Conservation (phyloP, 53 echinoderm and acorn worm genomes). For the Antedon mediterranea region DNA sequence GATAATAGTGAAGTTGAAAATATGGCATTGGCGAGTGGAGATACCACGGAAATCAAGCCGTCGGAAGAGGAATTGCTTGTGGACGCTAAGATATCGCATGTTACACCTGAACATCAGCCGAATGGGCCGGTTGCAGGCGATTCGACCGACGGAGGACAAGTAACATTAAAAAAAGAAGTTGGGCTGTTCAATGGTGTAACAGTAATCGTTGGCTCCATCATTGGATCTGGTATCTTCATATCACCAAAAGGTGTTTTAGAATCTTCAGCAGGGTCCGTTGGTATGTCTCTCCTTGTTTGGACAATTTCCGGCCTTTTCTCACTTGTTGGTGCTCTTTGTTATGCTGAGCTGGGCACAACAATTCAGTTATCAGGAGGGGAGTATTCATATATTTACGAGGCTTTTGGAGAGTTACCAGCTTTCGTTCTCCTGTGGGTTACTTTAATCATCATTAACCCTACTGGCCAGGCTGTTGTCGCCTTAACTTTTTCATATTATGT, state of each 20-base stretch:
- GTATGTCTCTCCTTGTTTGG: conserved; percentile 78
- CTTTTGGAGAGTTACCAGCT: conserved; percentile 64
- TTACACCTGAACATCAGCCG: not conserved
- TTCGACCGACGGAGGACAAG: conserved; percentile 7
- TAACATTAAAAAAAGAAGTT: conserved; percentile 45
- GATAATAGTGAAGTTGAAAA: not conserved
- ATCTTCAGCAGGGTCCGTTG: conserved; percentile 65
- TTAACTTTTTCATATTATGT: conserved; percentile 78
- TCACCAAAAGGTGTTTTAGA: conserved; percentile 70
- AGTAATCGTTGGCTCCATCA: conserved; percentile 81
- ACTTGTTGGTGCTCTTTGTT: conserved; percentile 78
- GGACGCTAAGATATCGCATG: not conserved
- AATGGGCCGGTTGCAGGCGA: not conserved
- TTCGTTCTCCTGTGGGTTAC: conserved; percentile 85
- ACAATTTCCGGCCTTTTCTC: conserved; percentile 78
- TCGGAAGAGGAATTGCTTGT: not conserved
- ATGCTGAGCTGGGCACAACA: conserved; percentile 85
- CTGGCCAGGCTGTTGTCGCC: conserved; percentile 88
- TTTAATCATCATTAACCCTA: conserved; percentile 82
- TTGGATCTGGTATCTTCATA: conserved; percentile 88
- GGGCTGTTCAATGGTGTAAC: conserved; percentile 67
- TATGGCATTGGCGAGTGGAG: not conserved
- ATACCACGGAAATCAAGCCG: not conserved
- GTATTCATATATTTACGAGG: conserved; percentile 63
- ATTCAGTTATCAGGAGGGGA: conserved; percentile 72